Percentiles rank a stretch among this genome's conserved stretches.
Conservation (phyloP, 2,113 vertebrate genomes). For the Prinia subflava region DNA sequence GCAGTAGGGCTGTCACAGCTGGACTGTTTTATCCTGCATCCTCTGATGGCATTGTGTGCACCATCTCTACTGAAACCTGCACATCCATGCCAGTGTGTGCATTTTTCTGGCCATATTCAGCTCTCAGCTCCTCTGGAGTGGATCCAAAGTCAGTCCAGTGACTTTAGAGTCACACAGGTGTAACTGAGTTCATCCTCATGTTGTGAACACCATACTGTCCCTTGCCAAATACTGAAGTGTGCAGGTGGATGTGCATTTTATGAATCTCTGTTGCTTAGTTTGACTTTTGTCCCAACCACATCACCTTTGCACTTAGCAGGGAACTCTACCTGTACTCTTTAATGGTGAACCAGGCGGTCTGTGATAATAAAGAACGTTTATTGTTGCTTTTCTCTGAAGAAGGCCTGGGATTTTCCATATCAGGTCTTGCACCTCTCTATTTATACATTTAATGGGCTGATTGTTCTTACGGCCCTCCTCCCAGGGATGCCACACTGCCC, state of each 20-base stretch:
- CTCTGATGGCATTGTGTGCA: background rate
- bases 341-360: background rate
- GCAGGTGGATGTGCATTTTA: background rate
- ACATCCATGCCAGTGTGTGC: background rate
- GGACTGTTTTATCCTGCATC: background rate
- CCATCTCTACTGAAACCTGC: background rate
- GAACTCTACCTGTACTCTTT: background rate
- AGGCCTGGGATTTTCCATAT: background rate
- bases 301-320: background rate
- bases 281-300: background rate
- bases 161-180: background rate
- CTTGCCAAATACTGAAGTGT: background rate
- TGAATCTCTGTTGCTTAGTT: background rate
- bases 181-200: background rate
- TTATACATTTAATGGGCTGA: background rate
- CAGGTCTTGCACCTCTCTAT: background rate
- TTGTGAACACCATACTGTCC: background rate
- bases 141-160: background rate
- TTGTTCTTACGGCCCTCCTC: background rate
- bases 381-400: background rate
- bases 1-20: background rate
- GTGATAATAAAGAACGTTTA: background rate
- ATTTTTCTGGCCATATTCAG: background rate
- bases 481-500: background rate
- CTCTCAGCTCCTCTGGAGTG: background rate